Percentiles rank a stretch among this genome's conserved stretches.
Conservation (phyloP, 1,140 invertebrate genomes). For the honey bee (Apis mellifera) region DNA sequence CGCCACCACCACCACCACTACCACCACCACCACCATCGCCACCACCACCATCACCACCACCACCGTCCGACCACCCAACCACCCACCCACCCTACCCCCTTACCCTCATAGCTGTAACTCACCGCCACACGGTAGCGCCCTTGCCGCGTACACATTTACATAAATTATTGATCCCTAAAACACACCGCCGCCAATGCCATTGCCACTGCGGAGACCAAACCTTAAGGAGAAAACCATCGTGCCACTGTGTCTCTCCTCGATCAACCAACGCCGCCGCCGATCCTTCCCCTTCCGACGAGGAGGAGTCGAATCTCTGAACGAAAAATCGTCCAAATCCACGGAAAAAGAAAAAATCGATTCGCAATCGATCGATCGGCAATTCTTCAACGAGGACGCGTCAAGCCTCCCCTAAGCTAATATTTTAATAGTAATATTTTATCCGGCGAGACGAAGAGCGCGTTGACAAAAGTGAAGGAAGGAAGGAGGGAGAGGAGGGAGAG, state of each 20-base stretch:
- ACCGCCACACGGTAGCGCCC: slow-evolving; percentile 81
- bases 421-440: slow-evolving; percentile 53
- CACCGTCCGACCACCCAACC: slow-evolving; percentile 59
- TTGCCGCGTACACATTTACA: slow-evolving; percentile 81
- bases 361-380: too few relatives aligned
- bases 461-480: background rate
- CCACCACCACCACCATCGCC: background rate
- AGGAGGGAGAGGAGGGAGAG: background rate
- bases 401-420: slow-evolving; percentile 4
- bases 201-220: slow-evolving; percentile 71
- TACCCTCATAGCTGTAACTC: slow-evolving; percentile 76
- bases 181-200: slow-evolving; percentile 77
- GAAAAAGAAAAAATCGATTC: too few relatives aligned
- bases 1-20: background rate
- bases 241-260: slow-evolving; percentile 59
- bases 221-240: slow-evolving; percentile 59
- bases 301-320: too few relatives aligned
- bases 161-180: slow-evolving; percentile 82
- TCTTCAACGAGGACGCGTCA: background rate
- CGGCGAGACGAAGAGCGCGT: slow-evolving; percentile 8
- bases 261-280: background rate
- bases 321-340: too few relatives aligned
- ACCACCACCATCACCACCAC: slow-evolving; percentile 44
- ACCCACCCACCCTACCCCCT: slow-evolving; percentile 64
- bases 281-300: background rate